Evolutionary conservation across 1,140 invertebrate genomes (phyloP), one percentile per base, ranked within the genome.

Genomic region (Drosophila eugracilis): DNA sequence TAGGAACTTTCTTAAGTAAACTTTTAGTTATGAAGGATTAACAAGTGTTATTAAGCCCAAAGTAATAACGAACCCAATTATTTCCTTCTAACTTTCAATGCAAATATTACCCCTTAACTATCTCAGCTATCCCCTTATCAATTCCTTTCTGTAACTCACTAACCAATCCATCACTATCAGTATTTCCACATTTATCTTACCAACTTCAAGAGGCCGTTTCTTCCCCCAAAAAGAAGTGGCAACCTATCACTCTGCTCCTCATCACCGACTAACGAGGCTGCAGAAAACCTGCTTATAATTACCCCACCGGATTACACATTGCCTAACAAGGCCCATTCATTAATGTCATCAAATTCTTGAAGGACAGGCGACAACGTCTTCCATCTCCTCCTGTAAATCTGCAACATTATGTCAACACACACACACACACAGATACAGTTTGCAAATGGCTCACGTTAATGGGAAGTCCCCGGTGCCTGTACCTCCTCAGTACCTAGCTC

Each of bases 331-430:
- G 67, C 78, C 74, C 78, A 83, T 81, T 81, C 78, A 83, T 83
- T 81, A 81, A 83, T 81, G 78, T 58, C 78, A 83, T 83, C 55
- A 81, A 77, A 80, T 67, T 60, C 66, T 73, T 75, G 78, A 83
- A 53, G 63, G 37, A 67, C 63, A 67, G 45, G 24, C 49, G 41
- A 67, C 75, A 78, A 73, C 60, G 52, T 63, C 62, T 36, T 67
- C 17, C 59, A 32, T 55, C 39, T 57, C 37, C 14, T 21, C 37
- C 30, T 41, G 55, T 39, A 79, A 72, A 77, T 60, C 78, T 81
- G 78, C 73, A 81, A 83, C 78, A 81, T 73, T 83, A 73, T 81
- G 78, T 77, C 80, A 80, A 77, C 78, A 79, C 70, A 55, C 59
- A 66, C 75, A 63, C 19, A 19, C 21, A 47, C 42, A 32, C 15